Base-by-base conservation (phyloP, 2,888 invertebrate genomes). In the Noctua janthina region DNA sequence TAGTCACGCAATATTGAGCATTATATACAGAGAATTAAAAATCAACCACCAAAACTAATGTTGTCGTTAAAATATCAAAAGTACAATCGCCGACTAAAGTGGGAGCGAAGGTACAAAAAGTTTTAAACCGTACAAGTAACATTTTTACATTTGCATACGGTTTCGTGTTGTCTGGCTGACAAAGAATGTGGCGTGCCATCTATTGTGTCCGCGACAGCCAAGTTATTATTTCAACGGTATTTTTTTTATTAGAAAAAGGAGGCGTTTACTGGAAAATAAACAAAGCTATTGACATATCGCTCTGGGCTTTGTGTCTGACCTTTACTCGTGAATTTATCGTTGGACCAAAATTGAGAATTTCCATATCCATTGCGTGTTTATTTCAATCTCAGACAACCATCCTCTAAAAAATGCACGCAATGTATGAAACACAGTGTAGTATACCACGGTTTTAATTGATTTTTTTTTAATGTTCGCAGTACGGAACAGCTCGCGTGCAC, bases 241-340 rank as follows among this genome's bases (percentile, higher is more conserved):
- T 96, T 94, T 83, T 93, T 96, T 95, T 94, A 94, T 95, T 94
- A 93, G 91, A 91, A 93, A 94, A 92, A 92, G 90, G 88, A 92
- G 93, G 93, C 95, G 94, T 94, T 95, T 94, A 93, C 93, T 93
- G 90, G 91, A 94, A 95, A 95, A 95, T 94, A 96, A 95, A 96
- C 95, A 95, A 90, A 92, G 90, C 92, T 95, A 96, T 96, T 96
- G 96, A 96, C 96, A 95, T 95, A 94, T 95, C 93, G 93, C 92
- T 91, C 89, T 83, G 43, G 83, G 89, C 88, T 91, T 90, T 91
- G 87, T 88, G 78, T 90, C 82, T 82, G 70, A 74, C 85, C 81
- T 87, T 86, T 86, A 85, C 82, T 75, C 66, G 35, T 64, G 35
- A 82, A 76, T 76, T 71, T 74, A 69, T 56, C 66, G 4, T 7